Base-by-base conservation (phyloP, 2,113 vertebrate species). In the Geothlypis trichas region DNA sequence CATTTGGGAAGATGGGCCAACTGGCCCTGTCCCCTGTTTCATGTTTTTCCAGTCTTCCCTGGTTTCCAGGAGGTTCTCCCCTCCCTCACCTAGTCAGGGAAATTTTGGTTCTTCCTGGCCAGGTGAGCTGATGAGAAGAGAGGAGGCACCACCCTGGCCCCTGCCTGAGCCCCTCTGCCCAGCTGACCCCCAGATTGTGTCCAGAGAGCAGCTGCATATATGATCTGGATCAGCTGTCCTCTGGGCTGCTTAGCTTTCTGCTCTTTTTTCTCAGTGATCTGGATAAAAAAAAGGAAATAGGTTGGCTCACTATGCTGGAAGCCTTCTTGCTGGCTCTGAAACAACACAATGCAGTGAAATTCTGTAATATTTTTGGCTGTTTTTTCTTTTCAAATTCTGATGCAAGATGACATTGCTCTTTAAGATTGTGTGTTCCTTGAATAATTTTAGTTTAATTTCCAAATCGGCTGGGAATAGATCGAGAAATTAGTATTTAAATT, bases 81-180 rank as follows among this genome's bases (percentile, higher is more conserved):
- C 9, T 13, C 17, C 9, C 26, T 22, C 6, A 20, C 15, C 13
- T 13, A 27, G 5, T 12, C 4, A 13, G 33, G 14, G 10, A 69
- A 68, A 7, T 77, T 52, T 52, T 66, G 37, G 4, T 67, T 8
- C 18, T 86, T 33, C 13, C 20, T n/a, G 69, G 19, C 5, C 28
- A 71, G 39, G 3, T 2, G 4, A 46, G 35, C 33, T 55, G 31
- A 15, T 0, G 0, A 7, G 35, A 27, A 54, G 21, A n/a, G 12
- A 62, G 24, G 37, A 81, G 28, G 24, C 41, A 77, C 2, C 27
- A 61, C 9, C 7, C 7, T 5, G 21, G 13, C 24, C 13, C 0
- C 1, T 69, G 19, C 7, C 24, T 1, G 1, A 52, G 46, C 7
- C 26, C 15, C 10, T 1, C 0, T 11, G 17, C 15, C 35, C 31